Base-by-base conservation (phyloP, 2,797 vertebrate species). In the Molossus molossus region DNA sequence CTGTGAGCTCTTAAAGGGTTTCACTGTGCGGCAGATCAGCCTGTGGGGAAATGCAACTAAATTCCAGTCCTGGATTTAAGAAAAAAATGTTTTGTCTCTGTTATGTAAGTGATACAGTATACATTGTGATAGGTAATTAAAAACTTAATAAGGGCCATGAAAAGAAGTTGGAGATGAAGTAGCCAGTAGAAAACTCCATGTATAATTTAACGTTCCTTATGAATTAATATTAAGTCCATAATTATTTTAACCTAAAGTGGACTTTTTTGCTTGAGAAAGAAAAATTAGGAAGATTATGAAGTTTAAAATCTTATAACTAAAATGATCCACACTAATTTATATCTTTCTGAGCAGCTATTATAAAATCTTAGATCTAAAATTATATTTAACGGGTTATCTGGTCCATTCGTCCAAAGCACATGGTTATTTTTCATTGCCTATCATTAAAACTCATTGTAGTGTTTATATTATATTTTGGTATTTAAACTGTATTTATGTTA, bases 401-500 rank as follows among this genome's bases (percentile, higher is more conserved):
- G 29, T 72, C 60, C 57, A 69, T 94, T 96, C 72, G 85, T 76
- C 48, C n/a, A 88, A 45, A 4, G 83, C 53, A 62, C 29, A 27
- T 85, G 67, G 3, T 60, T 84, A 21, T 75, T 88, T 94, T 88
- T 95, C 40, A 82, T n/a, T 87, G 25, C 57, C n/a, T 94, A 48
- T 91, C 48, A 85, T 96, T 40, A 88, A 87, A 87, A 83, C 20
- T 95, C 81, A 90, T 82, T 96, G 77, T 58, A 90, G 11, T 79
- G 18, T 70, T 69, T 86, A n/a, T 76, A 85, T 67, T 87, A 21
- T 83, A 80, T 91, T 83, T 96, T 94, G 27, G 3, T 94, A 60
- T 82, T 94, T 90, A 94, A 85, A 55, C 90, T 90, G 1, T 76
- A 55, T 95, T 90, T 86, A 92, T 87, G 95, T 95, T 37, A 92